Evolutionary conservation across 2,888 invertebrate species (phyloP).

Genomic region (Pasiphila rectangulata): DNA sequence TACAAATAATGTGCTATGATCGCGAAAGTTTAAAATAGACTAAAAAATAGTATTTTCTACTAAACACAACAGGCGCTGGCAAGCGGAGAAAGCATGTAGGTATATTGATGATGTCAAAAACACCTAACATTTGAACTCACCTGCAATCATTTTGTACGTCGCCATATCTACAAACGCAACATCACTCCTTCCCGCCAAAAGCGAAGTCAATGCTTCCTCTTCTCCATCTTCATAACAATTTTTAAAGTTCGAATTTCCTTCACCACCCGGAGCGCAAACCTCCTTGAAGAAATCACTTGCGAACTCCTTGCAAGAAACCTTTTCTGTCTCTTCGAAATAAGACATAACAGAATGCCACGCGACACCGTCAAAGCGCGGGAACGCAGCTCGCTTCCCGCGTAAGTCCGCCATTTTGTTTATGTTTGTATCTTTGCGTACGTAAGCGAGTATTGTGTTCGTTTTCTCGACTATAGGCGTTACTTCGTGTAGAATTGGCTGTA

Average conservation of each 20-base stretch:
- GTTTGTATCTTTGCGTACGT: slow-evolving; percentile 82
- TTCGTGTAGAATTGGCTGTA: slow-evolving; percentile 83
- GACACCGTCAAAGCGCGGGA: slow-evolving; percentile 89
- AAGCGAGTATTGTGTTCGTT: slow-evolving; percentile 84
- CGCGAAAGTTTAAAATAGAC: too few relatives aligned
- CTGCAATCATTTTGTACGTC: slow-evolving; percentile 81
- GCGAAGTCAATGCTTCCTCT: slow-evolving; percentile 83
- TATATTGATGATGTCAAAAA: too few relatives aligned
- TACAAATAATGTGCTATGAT: too few relatives aligned
- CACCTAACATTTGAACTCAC: slow-evolving; percentile 53
- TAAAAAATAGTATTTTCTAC: too few relatives aligned
- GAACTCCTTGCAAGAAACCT: slow-evolving; percentile 63
- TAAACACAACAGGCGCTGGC: too few relatives aligned
- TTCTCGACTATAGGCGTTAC: slow-evolving; percentile 79
- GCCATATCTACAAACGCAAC: slow-evolving; percentile 88
- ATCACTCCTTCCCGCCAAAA: slow-evolving; percentile 85
- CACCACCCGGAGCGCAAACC: slow-evolving; percentile 82
- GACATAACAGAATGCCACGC: slow-evolving; percentile 83
- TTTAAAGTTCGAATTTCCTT: slow-evolving; percentile 42
- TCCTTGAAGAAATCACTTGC: slow-evolving; percentile 83
- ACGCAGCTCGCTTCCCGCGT: slow-evolving; percentile 86
- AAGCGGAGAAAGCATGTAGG: too few relatives aligned
- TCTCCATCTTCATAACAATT: slow-evolving; percentile 77
- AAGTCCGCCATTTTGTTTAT: slow-evolving; percentile 83
- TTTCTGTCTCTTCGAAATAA: slow-evolving; percentile 60